Conservation (phyloP, 2,888 invertebrate species). For the Seladonia tumulorum region DNA sequence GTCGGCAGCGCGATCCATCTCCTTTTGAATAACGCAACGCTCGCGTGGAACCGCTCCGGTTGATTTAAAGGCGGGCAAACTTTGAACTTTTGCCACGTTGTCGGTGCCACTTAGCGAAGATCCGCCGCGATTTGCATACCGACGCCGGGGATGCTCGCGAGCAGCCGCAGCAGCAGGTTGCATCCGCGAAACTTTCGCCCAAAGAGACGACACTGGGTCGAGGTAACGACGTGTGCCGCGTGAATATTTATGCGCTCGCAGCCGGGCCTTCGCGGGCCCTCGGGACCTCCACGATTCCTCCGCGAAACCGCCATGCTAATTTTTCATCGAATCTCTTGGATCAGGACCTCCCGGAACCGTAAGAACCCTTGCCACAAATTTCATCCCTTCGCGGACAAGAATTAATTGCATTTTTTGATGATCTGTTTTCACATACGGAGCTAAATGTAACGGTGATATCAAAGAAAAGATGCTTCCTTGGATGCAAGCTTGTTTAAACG, state of each 20-base stretch:
- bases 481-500: too few species aligned
- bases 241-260: conserved; percentile 66
- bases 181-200: conserved; percentile 43
- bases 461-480: too few species aligned
- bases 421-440: too few species aligned
- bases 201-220: conserved; percentile 15
- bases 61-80: conserved; percentile 21
- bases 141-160: background rate
- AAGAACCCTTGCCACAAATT: background rate
- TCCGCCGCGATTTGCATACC: conserved; percentile 56
- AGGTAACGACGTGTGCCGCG: conserved; percentile 38
- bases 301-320: background rate
- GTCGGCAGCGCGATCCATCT: background rate
- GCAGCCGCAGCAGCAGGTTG: conserved; percentile 47
- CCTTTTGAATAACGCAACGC: background rate
- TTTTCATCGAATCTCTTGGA: background rate
- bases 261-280: background rate
- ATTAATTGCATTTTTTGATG: too few species aligned
- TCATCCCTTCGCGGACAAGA: background rate
- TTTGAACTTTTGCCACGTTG: conserved; percentile 25
- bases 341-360: background rate
- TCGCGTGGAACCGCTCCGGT: background rate
- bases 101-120: conserved; percentile 33
- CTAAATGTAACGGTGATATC: too few species aligned
- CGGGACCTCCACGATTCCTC: background rate